A percentile compares a stretch with the other conserved stretches of the same genome.
These are phyloP conservation scores for Selenia dentaria DNA, from an alignment of 2,888 invertebrate genomes.

Conservation along the genomic window DNA sequence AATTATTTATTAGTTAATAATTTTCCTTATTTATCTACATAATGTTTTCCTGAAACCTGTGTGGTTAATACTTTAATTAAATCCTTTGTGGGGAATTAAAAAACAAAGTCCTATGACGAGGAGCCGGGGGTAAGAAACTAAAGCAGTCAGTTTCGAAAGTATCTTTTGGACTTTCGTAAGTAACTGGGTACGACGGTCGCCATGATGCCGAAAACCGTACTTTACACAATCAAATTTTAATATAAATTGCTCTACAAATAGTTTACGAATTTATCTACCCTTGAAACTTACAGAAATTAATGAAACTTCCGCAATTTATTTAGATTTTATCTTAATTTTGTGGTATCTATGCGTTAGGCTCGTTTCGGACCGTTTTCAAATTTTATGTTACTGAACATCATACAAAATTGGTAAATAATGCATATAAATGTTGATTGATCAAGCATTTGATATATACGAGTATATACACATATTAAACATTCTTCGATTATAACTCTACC, in stretches of 20 bases:
- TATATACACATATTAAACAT: too few relatives aligned
- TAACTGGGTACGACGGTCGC: slow-evolving; percentile 50
- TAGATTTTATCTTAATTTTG: slow-evolving; percentile 8
- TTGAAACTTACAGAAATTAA: slow-evolving; percentile 15
- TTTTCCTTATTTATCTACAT: slow-evolving; percentile 11
- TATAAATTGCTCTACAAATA: slow-evolving; percentile 24
- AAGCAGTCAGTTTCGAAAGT: slow-evolving; percentile 52
- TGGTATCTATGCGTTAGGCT: too few relatives aligned
- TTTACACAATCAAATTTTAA: slow-evolving; percentile 38
- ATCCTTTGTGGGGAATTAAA: too few relatives aligned
- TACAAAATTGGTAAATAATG: too few relatives aligned
- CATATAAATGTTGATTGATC: too few relatives aligned
- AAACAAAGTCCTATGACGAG: too few relatives aligned
- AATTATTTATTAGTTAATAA: not conserved
- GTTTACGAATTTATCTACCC: slow-evolving; percentile 22
- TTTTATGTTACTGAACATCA: too few relatives aligned
- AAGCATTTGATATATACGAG: too few relatives aligned
- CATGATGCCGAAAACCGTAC: slow-evolving; percentile 51
- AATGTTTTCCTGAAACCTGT: not conserved
- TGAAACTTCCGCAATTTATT: slow-evolving; percentile 13
- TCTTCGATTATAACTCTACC: too few relatives aligned
- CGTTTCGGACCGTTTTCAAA: too few relatives aligned
- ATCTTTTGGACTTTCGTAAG: slow-evolving; percentile 55
- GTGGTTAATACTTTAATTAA: not conserved
- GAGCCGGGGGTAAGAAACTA: slow-evolving; percentile 24